These are phyloP conservation scores for Fragariocoptes setiger DNA, from an alignment of 1,140 invertebrate species.

Conservation along the genomic window DNA sequence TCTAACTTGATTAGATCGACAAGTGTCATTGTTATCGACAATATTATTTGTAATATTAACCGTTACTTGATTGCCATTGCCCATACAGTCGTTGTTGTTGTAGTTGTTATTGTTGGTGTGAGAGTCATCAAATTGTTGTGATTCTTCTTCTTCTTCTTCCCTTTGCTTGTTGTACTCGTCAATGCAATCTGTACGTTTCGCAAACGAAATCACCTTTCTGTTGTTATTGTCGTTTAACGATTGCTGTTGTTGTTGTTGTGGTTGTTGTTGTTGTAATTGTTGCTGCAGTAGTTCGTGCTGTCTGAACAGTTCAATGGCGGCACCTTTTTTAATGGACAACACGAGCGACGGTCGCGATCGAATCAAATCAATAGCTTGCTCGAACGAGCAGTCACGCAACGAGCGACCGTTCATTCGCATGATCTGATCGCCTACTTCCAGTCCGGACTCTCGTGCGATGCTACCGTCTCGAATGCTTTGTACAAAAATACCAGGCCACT, in stretches of 20 bases:
- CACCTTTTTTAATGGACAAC: neutral
- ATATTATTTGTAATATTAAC: neutral
- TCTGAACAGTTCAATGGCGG: too few relatives aligned
- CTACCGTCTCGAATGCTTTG: constrained; percentile 65
- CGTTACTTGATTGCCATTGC: too few relatives aligned
- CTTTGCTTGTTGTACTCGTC: too few relatives aligned
- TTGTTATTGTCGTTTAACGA: too few relatives aligned
- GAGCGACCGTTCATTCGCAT: constrained; percentile 52
- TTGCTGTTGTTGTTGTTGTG: neutral
- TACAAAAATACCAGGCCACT: constrained; percentile 53
- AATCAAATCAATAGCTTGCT: constrained; percentile 21
- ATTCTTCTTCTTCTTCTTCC: too few relatives aligned
- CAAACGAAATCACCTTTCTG: too few relatives aligned
- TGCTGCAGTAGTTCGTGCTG: neutral
- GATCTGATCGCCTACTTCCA: constrained; percentile 67
- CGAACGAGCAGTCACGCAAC: constrained; percentile 39
- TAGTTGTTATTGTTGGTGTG: too few relatives aligned
- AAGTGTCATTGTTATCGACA: neutral
- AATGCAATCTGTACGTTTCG: too few relatives aligned
- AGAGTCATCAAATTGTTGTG: too few relatives aligned
- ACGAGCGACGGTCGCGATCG: neutral
- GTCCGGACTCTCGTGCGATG: constrained; percentile 46
- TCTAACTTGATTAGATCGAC: too few relatives aligned
- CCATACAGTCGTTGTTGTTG: too few relatives aligned
- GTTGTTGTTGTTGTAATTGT: neutral